Evolutionary conservation across 2,113 vertebrate genomes (phyloP).

Genomic region (Machaerirhynchus nigripectus): DNA sequence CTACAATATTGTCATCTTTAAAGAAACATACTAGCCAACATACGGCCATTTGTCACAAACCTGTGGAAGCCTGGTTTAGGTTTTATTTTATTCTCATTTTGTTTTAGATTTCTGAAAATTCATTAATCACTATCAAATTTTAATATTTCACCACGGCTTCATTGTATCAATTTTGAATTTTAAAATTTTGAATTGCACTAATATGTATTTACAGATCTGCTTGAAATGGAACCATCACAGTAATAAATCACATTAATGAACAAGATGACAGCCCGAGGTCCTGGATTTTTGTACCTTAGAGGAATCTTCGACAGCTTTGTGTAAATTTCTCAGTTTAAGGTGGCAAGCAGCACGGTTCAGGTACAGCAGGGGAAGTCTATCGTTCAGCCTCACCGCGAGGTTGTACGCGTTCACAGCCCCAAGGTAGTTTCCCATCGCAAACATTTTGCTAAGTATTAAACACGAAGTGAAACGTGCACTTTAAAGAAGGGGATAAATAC

Average conservation of each 20-base stretch:
- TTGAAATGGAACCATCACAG: background rate
- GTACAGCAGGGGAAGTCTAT: conserved; percentile 79
- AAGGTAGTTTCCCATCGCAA: conserved; percentile 82
- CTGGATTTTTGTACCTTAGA: conserved; percentile 78
- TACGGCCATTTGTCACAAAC: background rate
- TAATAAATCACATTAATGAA: background rate
- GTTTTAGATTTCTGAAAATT: background rate
- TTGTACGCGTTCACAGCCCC: conserved; percentile 89
- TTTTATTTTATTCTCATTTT: background rate
- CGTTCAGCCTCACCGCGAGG: conserved; percentile 85
- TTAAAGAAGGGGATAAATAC: background rate
- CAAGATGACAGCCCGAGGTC: background rate
- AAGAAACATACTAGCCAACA: background rate
- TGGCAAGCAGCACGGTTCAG: conserved; percentile 95
- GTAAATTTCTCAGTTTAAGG: conserved; percentile 88
- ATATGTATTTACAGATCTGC: background rate
- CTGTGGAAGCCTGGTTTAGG: background rate
- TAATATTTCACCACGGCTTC: background rate
- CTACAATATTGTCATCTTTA: background rate
- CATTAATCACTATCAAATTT: background rate
- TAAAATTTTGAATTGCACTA: background rate
- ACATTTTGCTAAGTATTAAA: conserved; percentile 81
- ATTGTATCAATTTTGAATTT: background rate
- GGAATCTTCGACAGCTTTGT: conserved; percentile 90
- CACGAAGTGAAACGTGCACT: background rate